A percentile compares a stretch with the other conserved stretches of the same genome.
phyloP scores from a whole-genome alignment of 2,888 invertebrate genomes.

The Campopleginae sp. region DNA sequence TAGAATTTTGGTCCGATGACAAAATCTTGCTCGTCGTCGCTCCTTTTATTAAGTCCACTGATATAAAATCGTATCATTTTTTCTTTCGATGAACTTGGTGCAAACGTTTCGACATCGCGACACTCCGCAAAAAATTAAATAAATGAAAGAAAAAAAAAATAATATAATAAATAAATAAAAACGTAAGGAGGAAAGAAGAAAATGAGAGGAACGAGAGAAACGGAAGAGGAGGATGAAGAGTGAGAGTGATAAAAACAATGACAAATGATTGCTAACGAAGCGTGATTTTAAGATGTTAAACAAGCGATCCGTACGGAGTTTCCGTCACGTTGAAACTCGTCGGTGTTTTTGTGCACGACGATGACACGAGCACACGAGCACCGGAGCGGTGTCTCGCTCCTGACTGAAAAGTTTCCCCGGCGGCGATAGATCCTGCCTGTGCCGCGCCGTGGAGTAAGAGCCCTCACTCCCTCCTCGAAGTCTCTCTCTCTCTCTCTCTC shows the following conservation, averaged over 20 bases:
- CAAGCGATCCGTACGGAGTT: background rate
- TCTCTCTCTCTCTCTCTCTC: background rate
- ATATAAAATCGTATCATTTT: constrained; percentile 60
- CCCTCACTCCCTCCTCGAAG: constrained; percentile 45
- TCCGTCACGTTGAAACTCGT: constrained; percentile 27
- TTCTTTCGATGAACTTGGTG: constrained; percentile 46
- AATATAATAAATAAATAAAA: background rate
- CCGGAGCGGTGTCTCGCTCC: constrained; percentile 68
- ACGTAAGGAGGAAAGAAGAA: background rate
- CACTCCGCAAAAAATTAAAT: background rate
- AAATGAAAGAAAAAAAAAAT: background rate
- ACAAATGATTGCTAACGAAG: background rate
- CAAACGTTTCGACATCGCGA: constrained; percentile 60
- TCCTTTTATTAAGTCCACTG: constrained; percentile 43
- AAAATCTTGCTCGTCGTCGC: constrained; percentile 58
- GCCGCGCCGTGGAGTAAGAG: constrained; percentile 37
- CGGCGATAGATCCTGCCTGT: constrained; percentile 65
- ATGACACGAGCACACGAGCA: constrained; percentile 60
- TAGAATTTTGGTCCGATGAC: constrained; percentile 47
- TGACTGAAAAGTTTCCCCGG: constrained; percentile 67
- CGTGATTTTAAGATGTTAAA: constrained; percentile 10
- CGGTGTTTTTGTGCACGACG: constrained; percentile 50
- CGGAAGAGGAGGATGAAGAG: background rate
- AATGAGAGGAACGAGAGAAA: background rate
- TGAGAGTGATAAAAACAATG: constrained; percentile 15